Evolutionary conservation across 2,888 invertebrate species (phyloP), one percentile per base, ranked within the genome.

Genomic region (Silvanus unidentatus): DNA sequence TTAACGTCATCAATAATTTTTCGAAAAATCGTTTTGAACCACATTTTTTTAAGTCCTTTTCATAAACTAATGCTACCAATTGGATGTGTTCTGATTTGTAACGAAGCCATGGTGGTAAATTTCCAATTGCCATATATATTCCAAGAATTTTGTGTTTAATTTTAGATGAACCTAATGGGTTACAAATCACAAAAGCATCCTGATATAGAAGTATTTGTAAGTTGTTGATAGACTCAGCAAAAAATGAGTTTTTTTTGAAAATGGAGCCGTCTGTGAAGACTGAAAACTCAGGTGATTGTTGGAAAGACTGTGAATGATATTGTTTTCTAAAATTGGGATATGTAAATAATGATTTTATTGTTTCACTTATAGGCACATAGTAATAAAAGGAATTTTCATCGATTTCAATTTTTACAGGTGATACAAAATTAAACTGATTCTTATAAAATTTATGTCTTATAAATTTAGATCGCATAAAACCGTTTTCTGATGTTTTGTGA

Each of bases 141-240:
- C 55, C 62, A 32, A 59, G 36, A 14, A 64, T 34, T 55, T 62
- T 63, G 40, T 65, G 52, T 37, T 59, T 62, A 43, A 47, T 53
- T 49, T 48, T 60, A 5, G 60, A 50, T 1, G 58, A 48, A 9
- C 63, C 62, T 11, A 65, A 38, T 11, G 62, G 62, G 49, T 64
- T 63, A 13, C 63, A 62, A 29, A 59, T 12, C 47, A 64, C 60
- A 45, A 64, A 60, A 6, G 55, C 55, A 52, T 63, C 61, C 49
- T 63, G 62, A 50, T 55, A 64, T 11, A 64, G 36, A 37, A 63
- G 58, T n/a, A 63, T 46, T 46, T 45, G 38, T 16, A 54, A 10
- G 4, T 5, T 27, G 11, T 22, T 36, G 5, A 5, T 3, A 32
- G 4, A 8, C n/a, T 32, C 13, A 12, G 5, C 4, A 32, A 32